Conservation (phyloP, 2,797 vertebrate genomes). For the Fistularia tabacaria region DNA sequence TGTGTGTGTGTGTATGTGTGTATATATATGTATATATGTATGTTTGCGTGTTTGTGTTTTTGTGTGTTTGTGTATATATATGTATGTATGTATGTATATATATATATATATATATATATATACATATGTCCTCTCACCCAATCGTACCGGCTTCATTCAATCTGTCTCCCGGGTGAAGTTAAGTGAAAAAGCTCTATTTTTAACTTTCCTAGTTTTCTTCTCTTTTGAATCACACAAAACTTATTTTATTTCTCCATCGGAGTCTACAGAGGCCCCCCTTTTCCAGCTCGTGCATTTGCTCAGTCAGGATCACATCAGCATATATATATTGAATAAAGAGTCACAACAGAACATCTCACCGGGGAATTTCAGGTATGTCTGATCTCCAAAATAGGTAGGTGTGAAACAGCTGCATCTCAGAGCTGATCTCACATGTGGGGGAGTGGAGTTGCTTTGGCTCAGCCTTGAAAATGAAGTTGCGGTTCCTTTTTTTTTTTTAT, state of each 20-base stretch:
- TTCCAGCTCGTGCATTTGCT: slow-evolving; percentile 41
- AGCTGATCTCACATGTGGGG: slow-evolving; percentile 15
- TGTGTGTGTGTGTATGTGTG: too few species aligned
- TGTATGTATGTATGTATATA: too few species aligned
- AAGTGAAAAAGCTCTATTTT: slow-evolving; percentile 40
- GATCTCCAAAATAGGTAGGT: slow-evolving; percentile 41
- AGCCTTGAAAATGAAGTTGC: slow-evolving; percentile 7
- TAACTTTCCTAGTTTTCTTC: slow-evolving; percentile 38
- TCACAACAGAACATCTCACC: slow-evolving; percentile 29
- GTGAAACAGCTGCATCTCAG: slow-evolving; percentile 26
- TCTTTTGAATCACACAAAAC: slow-evolving; percentile 42
- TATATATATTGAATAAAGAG: slow-evolving; percentile 35
- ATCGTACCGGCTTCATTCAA: slow-evolving; percentile 22
- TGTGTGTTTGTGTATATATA: not conserved
- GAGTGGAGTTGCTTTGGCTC: slow-evolving; percentile 30
- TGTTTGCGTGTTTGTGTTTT: slow-evolving; percentile 20
- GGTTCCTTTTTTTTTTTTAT: slow-evolving; percentile 8
- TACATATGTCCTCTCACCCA: slow-evolving; percentile 16
- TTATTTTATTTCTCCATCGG: slow-evolving; percentile 18
- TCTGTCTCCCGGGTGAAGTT: slow-evolving; percentile 21
- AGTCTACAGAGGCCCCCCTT: slow-evolving; percentile 32
- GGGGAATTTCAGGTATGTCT: slow-evolving; percentile 24
- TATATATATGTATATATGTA: too few species aligned
- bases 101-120: slow-evolving; percentile 13
- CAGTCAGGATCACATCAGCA: slow-evolving; percentile 43